A percentile compares a stretch with the other conserved stretches of the same genome.
Conservation (phyloP, 1,140 invertebrate species). For the Pristionchus pacificus region DNA sequence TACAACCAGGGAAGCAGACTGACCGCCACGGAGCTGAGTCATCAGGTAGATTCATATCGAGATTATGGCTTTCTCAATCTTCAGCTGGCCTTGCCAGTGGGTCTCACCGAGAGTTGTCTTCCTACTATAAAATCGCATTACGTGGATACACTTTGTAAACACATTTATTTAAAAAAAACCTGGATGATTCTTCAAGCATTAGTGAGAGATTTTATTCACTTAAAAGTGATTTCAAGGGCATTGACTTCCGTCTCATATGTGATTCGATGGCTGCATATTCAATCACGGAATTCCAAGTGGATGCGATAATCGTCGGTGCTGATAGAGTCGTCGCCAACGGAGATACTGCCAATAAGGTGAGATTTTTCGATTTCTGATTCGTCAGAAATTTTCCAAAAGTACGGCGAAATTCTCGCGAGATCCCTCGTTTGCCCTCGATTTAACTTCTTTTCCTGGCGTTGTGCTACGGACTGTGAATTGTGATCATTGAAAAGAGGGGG, state of each 20-base stretch:
- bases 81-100: too few relatives aligned
- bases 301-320: conserved; percentile 68
- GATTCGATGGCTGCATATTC: conserved; percentile 88
- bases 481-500: too few relatives aligned
- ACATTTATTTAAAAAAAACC: too few relatives aligned
- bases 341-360: conserved; percentile 86
- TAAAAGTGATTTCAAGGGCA: background rate
- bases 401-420: background rate
- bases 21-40: conserved; percentile 88
- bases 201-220: too few relatives aligned
- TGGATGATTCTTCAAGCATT: too few relatives aligned
- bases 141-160: too few relatives aligned
- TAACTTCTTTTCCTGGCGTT: too few relatives aligned
- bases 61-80: too few relatives aligned
- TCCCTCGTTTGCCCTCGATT: too few relatives aligned
- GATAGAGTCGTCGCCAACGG: conserved; percentile 89
- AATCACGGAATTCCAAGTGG: conserved; percentile 69
- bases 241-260: conserved; percentile 75
- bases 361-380: background rate
- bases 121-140: too few relatives aligned
- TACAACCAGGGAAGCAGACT: conserved; percentile 92
- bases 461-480: too few relatives aligned
- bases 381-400: background rate
- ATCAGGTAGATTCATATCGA: conserved; percentile 77
- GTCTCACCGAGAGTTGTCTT: too few relatives aligned